Conservation (phyloP, 92 coral and sea anemone species). For the Porites lobata region DNA sequence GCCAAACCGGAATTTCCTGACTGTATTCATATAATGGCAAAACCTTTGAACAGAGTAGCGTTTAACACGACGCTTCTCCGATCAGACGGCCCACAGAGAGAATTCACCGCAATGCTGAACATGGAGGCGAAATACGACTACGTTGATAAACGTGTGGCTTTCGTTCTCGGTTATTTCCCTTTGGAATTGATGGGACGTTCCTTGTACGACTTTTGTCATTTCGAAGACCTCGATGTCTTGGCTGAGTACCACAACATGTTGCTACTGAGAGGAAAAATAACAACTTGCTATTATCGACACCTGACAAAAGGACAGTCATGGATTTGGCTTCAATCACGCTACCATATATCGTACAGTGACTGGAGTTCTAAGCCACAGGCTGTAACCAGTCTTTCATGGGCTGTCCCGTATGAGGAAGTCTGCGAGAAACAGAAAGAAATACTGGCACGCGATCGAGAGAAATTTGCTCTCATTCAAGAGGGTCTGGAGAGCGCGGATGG, state of each 20-base stretch:
- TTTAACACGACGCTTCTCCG: not conserved
- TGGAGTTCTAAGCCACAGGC: conserved; percentile 40
- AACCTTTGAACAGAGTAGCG: conserved; percentile 10
- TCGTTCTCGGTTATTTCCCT: conserved; percentile 61
- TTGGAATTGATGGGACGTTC: conserved; percentile 51
- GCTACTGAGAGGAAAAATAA: conserved; percentile 55
- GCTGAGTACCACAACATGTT: conserved; percentile 54
- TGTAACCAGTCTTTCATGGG: conserved; percentile 34
- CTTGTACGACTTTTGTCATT: conserved; percentile 50
- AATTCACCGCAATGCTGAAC: conserved; percentile 7
- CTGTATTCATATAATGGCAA: conserved; percentile 3
- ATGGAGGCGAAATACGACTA: conserved; percentile 38
- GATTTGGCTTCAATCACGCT: conserved; percentile 63
- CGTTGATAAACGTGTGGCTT: conserved; percentile 45
- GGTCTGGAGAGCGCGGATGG: not conserved
- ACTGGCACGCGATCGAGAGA: conserved; percentile 9
- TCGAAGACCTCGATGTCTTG: conserved; percentile 55
- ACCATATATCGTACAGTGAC: conserved; percentile 30
- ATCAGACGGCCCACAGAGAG: conserved; percentile 22
- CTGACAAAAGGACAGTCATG: conserved; percentile 70
- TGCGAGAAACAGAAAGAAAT: conserved; percentile 35
- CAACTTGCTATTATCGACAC: conserved; percentile 67
- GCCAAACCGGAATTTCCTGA: not conserved
- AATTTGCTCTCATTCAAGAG: not conserved
- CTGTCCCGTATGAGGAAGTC: conserved; percentile 5